Evolutionary conservation across 2,888 invertebrate genomes (phyloP), one percentile per base, ranked within the genome.

Genomic region (Dryobotodes eremita): DNA sequence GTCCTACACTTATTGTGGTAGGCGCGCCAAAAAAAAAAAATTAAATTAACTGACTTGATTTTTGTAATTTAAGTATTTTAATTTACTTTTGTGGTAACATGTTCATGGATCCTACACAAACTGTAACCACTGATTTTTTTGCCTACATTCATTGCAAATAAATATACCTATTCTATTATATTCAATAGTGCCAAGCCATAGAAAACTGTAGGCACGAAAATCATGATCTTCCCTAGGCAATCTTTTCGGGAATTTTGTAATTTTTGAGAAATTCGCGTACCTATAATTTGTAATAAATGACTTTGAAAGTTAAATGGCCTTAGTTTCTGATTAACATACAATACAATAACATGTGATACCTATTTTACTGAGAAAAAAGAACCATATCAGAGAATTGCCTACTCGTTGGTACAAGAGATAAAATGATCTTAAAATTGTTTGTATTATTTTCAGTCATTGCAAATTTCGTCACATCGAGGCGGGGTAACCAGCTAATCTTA

Each of bases 401-500:
- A 5, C 36, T 15, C 53, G 23, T 13, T 55, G 8, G 50, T 26
- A 20, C 13, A 13, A 46, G 17, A 23, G 1, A 20, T 50, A 55
- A 68, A 59, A 31, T 69, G 1, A 59, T n/a, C 0, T 1, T 64
- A n/a, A 31, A 36, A 17, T 69, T 10, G 17, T 31, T 23, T 70
- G 17, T 20, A 65, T 20, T 42, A 8, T 70, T 70, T 70, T n/a
- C 70, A 70, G 70, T 1, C 7, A 13, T 66, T 70, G 36, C 70
- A n/a, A 70, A 70, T n/a, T 70, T 65, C 65, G 7, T 70, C 13
- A 70, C n/a, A 42, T 70, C 70, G 5, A 70, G 46, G 48, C 31
- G 50, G 48, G 75, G 75, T 1, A 75, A 36, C 0, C 66, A 62
- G 23, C 23, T 75, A 17, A 62, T 82, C 13, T 15, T 80, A 0